Percentiles rank a stretch among this genome's conserved stretches.
Evolutionary conservation across 2,797 vertebrate genomes (phyloP).

Genomic region (Borostomias antarcticus): DNA sequence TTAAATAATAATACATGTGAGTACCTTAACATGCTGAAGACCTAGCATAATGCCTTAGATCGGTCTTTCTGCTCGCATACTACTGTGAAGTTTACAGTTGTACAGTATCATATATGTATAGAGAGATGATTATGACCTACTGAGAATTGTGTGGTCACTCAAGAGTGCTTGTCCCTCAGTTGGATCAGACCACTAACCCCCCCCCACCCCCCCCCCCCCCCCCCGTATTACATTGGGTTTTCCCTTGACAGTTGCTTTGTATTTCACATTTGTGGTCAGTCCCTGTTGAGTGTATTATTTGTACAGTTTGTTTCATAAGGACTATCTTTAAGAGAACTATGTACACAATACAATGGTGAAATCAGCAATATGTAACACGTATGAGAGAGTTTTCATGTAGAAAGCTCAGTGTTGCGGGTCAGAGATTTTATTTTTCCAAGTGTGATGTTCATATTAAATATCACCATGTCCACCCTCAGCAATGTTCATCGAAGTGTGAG

Average conservation of each 20-base stretch:
- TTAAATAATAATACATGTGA: constrained; percentile 90
- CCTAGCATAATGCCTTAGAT: constrained; percentile 96
- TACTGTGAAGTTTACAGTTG: constrained; percentile 82
- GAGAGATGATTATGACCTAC: constrained; percentile 87
- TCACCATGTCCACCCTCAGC: constrained; percentile 85
- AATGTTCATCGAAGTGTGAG: constrained; percentile 85
- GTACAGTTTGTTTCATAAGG: constrained; percentile 83
- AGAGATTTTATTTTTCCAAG: constrained; percentile 73
- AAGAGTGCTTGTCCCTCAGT: constrained; percentile 21
- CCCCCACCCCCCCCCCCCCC: not conserved
- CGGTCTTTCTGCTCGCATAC: constrained; percentile 90
- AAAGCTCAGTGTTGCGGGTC: constrained; percentile 87
- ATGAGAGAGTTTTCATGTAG: constrained; percentile 81
- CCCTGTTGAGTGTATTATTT: constrained; percentile 78
- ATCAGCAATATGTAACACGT: constrained; percentile 91
- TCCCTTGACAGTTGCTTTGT: constrained; percentile 26
- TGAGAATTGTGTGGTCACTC: constrained; percentile 81
- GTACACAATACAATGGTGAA: constrained; percentile 86
- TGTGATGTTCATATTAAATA: constrained; percentile 84
- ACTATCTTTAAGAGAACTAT: constrained; percentile 80
- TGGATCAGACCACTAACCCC: constrained; percentile 7
- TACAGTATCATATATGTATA: constrained; percentile 89
- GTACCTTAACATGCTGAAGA: constrained; percentile 93
- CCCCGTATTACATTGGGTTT: constrained; percentile 4
- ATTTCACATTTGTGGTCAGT: constrained; percentile 69